Base-by-base conservation (phyloP, 2,888 invertebrate species). In the Synergus itoensis region DNA sequence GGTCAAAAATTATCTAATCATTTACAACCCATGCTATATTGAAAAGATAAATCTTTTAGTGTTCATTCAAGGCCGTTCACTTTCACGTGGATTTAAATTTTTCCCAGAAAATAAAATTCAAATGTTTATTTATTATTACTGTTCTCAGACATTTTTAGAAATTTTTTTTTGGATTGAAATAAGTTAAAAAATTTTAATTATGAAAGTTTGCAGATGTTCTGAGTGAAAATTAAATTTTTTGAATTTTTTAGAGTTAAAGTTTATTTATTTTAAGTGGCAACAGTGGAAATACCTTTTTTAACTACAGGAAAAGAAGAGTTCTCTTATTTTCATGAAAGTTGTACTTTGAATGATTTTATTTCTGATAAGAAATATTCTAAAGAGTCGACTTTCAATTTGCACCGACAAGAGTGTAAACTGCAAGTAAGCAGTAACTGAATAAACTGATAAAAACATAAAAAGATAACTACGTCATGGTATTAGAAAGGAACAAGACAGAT, bases 371-470 rank as follows among this genome's bases (percentile, higher is more conserved):
- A 48, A 1, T 53, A n/a, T 53, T n/a, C 53, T 16, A 53, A 53
- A 53, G 8, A 16, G n/a, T n/a, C 53, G 2, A 53, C n/a, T n/a
- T 53, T n/a, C 53, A n/a, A 7, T n/a, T 53, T n/a, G n/a, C n/a
- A 53, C n/a, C 8, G 65, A 65, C 18, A 41, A 65, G 14, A 28
- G 28, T 28, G 28, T 28, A 28, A 3, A 28, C 28, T 28, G 28
- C 28, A 28, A 1, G 0, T 0, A 21, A 0, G 21, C 21, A 21
- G 28, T 28, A 3, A 28, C 28, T 28, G 28, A 3, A 28, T 43
- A 41, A 41, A 41, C 65, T 65, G 65, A 65, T 65, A 65, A 65
- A 65, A 40, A 41, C 11, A 65, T 41, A 3, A 65, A 65, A 16
- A 65, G 41, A 65, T 41, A 65, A 18, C 41, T 18, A n/a, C n/a